Evolutionary conservation across 2,113 vertebrate genomes (phyloP).

Genomic region (Embiotoca jacksoni): DNA sequence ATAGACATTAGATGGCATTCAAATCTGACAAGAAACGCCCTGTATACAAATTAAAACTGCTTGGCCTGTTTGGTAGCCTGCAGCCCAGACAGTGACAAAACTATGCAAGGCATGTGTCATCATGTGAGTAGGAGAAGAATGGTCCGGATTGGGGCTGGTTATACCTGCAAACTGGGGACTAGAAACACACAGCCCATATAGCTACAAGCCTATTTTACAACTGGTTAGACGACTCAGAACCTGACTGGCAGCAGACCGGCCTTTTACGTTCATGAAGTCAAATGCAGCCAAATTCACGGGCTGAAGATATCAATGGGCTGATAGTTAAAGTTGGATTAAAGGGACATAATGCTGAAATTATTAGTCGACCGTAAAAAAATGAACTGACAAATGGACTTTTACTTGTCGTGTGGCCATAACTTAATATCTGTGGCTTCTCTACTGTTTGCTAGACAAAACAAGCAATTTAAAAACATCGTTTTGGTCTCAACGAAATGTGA

Average conservation of each 20-base stretch:
- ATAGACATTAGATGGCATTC: not conserved
- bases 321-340: too few species aligned
- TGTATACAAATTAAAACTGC: constrained; percentile 7
- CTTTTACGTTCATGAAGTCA: too few species aligned
- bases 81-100: constrained; percentile 4
- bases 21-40: not conserved
- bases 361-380: too few species aligned
- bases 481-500: too few species aligned
- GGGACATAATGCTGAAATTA: too few species aligned
- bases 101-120: constrained; percentile 64
- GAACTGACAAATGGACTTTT: too few species aligned
- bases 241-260: not conserved
- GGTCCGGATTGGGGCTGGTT: constrained; percentile 17
- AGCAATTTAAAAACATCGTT: too few species aligned
- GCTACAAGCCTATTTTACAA: not conserved
- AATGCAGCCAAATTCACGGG: too few species aligned
- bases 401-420: too few species aligned
- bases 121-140: constrained; percentile 49
- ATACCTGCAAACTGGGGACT: constrained; percentile 22
- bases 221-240: not conserved
- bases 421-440: too few species aligned
- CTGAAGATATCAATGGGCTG: too few species aligned
- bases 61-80: constrained; percentile 53
- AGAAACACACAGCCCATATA: constrained; percentile 2
- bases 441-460: too few species aligned